phyloP scores from a whole-genome alignment of 2,113 vertebrate genomes.

The Sclerurus mexicanus region DNA sequence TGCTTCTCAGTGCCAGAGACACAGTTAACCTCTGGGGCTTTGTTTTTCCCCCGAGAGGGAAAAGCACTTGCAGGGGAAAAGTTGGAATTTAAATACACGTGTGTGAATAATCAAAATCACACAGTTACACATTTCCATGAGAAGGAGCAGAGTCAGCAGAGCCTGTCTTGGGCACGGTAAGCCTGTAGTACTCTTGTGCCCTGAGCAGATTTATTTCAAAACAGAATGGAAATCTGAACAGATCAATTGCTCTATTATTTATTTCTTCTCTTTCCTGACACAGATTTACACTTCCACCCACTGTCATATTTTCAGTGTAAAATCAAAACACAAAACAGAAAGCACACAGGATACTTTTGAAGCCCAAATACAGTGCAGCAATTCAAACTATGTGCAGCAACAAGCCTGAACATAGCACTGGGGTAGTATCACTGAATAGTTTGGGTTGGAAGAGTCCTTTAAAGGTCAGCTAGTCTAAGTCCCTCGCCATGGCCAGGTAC shows the following conservation, averaged over 20 bases:
- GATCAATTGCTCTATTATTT: background rate
- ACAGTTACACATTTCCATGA: background rate
- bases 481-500: background rate
- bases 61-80: background rate
- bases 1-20: background rate
- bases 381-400: background rate
- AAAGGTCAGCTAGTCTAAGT: accelerated
- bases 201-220: background rate
- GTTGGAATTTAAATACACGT: background rate
- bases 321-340: background rate
- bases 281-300: accelerated
- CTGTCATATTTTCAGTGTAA: background rate
- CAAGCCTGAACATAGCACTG: background rate
- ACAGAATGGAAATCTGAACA: background rate
- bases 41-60: background rate
- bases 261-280: background rate
- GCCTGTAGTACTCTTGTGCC: background rate
- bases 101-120: background rate
- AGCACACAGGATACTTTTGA: accelerated
- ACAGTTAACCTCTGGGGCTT: background rate
- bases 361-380: background rate
- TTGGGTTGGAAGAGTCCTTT: background rate
- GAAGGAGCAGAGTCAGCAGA: background rate
- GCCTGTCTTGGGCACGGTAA: accelerated
- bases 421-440: background rate